These are phyloP conservation scores for Syngnathus acus DNA, from an alignment of 2,797 vertebrate genomes.

Conservation along the genomic window DNA sequence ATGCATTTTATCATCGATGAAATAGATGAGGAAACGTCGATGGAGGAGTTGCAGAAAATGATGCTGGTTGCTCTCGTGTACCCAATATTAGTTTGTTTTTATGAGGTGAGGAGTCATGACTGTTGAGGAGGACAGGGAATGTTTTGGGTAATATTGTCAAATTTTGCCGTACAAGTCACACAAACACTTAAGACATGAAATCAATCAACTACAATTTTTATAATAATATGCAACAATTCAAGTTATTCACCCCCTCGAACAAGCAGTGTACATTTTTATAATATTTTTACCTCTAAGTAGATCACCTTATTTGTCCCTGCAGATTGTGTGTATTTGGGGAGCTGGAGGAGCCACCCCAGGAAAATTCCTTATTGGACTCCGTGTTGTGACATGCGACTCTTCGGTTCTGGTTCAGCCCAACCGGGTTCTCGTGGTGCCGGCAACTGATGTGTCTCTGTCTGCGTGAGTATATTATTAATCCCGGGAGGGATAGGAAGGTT, in stretches of 20 bases:
- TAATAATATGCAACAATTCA: no score
- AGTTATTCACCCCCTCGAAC: not conserved
- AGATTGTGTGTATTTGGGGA: constrained; percentile 98
- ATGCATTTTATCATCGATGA: constrained; percentile 99
- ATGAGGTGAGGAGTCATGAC: constrained; percentile 78
- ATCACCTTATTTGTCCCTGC: constrained; percentile 2
- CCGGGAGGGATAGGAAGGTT: no score
- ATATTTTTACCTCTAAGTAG: not conserved
- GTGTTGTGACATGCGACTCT: constrained; percentile 91
- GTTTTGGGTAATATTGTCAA: not conserved
- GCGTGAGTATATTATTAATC: constrained; percentile 76
- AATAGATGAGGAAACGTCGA: constrained; percentile 96
- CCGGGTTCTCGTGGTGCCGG: constrained; percentile 89
- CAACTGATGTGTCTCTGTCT: constrained; percentile 90
- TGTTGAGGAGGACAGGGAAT: not conserved
- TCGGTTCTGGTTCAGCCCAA: constrained; percentile 89
- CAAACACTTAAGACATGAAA: not conserved
- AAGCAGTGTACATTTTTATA: not conserved
- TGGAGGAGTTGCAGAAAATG: constrained; percentile 99
- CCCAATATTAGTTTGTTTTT: constrained; percentile 92
- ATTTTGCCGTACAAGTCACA: not conserved
- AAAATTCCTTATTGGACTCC: constrained; percentile 90
- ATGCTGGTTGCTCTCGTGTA: constrained; percentile 96
- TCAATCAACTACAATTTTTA: not conserved
- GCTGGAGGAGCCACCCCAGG: constrained; percentile 95